Conservation (phyloP, 2,797 vertebrate genomes). For the Falco columbarius region DNA sequence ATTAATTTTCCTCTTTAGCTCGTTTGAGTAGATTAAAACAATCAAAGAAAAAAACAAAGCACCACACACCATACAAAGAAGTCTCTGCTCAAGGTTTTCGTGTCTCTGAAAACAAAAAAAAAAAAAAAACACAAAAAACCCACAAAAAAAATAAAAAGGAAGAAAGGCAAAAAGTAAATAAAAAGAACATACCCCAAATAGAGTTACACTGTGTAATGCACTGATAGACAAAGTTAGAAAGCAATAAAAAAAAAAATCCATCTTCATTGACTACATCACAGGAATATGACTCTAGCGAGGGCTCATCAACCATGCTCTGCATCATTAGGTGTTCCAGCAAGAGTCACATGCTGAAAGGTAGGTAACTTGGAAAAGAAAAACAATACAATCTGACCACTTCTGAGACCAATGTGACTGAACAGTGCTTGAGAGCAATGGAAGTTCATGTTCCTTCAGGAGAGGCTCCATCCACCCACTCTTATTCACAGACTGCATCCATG, state of each 20-base stretch:
- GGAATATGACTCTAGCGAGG: rapidly evolving
- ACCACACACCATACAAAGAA: background rate
- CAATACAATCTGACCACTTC: background rate
- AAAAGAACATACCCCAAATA: background rate
- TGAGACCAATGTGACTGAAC: background rate
- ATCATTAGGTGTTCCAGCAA: background rate
- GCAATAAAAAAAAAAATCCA: background rate
- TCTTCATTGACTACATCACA: background rate
- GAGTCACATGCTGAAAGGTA: background rate
- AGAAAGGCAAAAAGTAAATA: background rate
- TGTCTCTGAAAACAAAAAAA: background rate
- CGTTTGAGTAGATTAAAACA: background rate
- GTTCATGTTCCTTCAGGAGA: background rate
- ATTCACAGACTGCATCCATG: rapidly evolving
- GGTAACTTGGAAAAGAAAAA: background rate
- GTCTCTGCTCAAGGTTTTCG: background rate
- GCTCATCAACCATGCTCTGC: background rate
- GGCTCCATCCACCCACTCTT: rapidly evolving
- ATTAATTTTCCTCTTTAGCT: background rate
- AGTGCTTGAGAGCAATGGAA: background rate
- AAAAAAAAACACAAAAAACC: too few relatives aligned
- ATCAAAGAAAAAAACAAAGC: background rate
- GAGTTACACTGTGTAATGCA: background rate
- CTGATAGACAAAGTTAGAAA: background rate
- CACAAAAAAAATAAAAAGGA: too few relatives aligned